These are phyloP conservation scores for Plagodis pulveraria DNA, from an alignment of 2,888 invertebrate genomes.

Conservation along the genomic window DNA sequence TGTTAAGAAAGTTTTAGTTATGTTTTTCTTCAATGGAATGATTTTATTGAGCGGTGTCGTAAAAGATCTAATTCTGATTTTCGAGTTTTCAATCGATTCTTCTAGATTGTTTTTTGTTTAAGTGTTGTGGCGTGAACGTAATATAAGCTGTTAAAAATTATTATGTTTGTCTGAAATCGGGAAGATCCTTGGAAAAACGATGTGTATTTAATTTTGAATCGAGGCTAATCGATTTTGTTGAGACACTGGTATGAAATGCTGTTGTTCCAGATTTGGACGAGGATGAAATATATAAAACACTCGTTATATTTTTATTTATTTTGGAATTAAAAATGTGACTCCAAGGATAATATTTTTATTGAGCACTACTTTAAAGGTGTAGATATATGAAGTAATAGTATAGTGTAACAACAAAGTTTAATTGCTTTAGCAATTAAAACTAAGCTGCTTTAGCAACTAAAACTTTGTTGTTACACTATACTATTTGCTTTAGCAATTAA, in stretches of 20 bases:
- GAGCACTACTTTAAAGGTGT: no score
- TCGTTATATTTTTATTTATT: no score
- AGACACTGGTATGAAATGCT: neutral
- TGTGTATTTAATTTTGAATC: conserved; percentile 3
- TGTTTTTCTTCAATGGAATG: conserved; percentile 33
- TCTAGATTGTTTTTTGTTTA: conserved; percentile 26
- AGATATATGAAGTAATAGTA: no score
- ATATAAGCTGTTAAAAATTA: conserved; percentile 3
- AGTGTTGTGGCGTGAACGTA: conserved; percentile 15
- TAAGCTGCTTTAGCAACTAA: no score
- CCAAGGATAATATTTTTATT: no score
- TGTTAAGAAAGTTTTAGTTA: conserved; percentile 27
- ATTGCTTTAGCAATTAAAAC: no score
- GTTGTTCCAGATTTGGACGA: neutral
- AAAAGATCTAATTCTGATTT: conserved; percentile 38
- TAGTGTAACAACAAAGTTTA: no score
- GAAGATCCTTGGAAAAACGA: conserved; percentile 7
- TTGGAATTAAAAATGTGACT: no score
- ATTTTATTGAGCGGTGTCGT: conserved; percentile 37
- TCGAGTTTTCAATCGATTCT: conserved; percentile 30
- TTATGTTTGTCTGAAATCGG: conserved; percentile 8
- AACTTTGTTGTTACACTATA: no score
- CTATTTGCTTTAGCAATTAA: no score
- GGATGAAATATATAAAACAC: no score
- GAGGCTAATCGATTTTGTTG: conserved; percentile 1